phyloP scores from a whole-genome alignment of 64 coral and sea anemone genomes.

The Montipora efflorescens region DNA sequence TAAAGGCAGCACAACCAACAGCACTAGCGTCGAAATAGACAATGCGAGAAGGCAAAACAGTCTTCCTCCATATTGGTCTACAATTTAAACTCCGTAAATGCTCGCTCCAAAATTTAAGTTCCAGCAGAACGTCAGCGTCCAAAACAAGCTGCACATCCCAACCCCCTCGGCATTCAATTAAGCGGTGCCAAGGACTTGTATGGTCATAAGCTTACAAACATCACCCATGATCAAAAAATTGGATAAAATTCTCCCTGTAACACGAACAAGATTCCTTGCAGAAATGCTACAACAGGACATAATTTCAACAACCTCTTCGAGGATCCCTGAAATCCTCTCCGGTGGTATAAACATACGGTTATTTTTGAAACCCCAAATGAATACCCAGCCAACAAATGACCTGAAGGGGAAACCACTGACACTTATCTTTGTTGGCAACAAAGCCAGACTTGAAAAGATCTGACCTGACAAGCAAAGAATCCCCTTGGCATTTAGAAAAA shows the following conservation, averaged over 20 bases:
- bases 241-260: constrained; percentile 27
- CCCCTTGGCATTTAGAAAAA: not conserved
- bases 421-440: constrained; percentile 44
- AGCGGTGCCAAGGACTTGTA: constrained; percentile 10
- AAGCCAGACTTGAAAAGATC: constrained; percentile 20
- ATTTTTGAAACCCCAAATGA: constrained; percentile 16
- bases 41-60: constrained; percentile 6
- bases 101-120: constrained; percentile 42
- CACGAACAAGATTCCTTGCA: constrained; percentile 22
- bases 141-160: constrained; percentile 33
- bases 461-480: not conserved
- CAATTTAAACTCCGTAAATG: constrained; percentile 35
- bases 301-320: not conserved
- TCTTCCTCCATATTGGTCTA: constrained; percentile 10
- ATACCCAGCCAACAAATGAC: constrained; percentile 20
- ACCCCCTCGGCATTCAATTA: constrained; percentile 9
- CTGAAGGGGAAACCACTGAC: constrained; percentile 4
- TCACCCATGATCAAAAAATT: constrained; percentile 27
- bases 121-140: constrained; percentile 1
- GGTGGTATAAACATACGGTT: constrained; percentile 8
- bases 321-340: constrained; percentile 18
- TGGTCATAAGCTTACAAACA: constrained; percentile 31
- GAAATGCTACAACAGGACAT: constrained; percentile 4
- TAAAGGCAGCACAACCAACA: no score
- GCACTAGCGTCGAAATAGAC: constrained; percentile 13